A percentile compares a stretch with the other conserved stretches of the same genome.
Conservation (phyloP, 2,113 vertebrate genomes). For the Maccullochella peelii region DNA sequence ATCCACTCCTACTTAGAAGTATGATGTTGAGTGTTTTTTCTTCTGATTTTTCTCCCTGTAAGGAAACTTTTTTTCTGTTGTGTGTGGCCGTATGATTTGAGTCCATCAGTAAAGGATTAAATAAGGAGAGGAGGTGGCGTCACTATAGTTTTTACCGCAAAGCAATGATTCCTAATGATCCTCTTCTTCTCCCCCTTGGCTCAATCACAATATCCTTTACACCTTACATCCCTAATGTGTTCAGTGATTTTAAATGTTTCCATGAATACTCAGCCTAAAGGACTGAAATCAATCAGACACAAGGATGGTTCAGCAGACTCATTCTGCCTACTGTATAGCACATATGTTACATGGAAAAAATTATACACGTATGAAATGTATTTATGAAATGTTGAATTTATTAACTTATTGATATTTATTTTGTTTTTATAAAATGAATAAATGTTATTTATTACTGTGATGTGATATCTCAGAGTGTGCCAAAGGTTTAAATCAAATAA, state of each 20-base stretch:
- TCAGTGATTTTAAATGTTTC: slow-evolving; percentile 28
- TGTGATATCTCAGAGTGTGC: slow-evolving; percentile 87
- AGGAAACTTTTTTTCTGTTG: slow-evolving; percentile 5
- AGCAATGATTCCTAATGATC: neutral
- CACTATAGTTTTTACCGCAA: neutral
- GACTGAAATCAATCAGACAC: slow-evolving; percentile 19
- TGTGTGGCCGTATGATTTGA: neutral
- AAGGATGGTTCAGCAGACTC: slow-evolving; percentile 6
- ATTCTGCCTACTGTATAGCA: slow-evolving; percentile 31
- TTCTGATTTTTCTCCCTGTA: neutral
- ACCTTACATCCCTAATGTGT: neutral
- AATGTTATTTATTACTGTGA: slow-evolving; percentile 89
- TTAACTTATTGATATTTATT: slow-evolving; percentile 88
- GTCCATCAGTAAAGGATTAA: slow-evolving; percentile 19
- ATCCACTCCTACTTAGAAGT: slow-evolving; percentile 10
- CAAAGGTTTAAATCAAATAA: slow-evolving; percentile 82
- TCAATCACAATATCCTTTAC: slow-evolving; percentile 3
- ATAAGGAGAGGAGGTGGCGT: neutral
- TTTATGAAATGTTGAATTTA: slow-evolving; percentile 84
- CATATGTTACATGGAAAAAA: slow-evolving; percentile 34
- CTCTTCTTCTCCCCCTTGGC: neutral
- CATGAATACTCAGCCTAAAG: slow-evolving; percentile 14
- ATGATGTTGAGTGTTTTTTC: slow-evolving; percentile 17
- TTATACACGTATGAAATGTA: slow-evolving; percentile 76
- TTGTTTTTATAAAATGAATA: slow-evolving; percentile 77